Percentiles rank a stretch among this genome's conserved stretches.
phyloP scores from a whole-genome alignment of 2,888 invertebrate genomes.

The Exocentrus adspersus region DNA sequence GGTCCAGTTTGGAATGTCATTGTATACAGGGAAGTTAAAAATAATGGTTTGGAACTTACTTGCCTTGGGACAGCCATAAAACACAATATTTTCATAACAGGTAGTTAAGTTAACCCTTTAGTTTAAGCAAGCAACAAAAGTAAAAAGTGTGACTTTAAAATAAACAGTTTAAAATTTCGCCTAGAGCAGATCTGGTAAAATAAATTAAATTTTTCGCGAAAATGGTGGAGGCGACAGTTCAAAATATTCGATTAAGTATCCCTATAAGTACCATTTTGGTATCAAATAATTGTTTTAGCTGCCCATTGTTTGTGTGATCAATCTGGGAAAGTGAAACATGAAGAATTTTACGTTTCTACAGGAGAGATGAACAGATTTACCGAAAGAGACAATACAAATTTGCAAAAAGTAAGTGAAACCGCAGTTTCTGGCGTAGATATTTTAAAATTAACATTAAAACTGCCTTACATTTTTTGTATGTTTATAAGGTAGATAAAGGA shows the following conservation, averaged over 20 bases:
- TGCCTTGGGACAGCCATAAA: constrained; percentile 5
- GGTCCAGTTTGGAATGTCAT: neutral
- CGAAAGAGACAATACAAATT: neutral
- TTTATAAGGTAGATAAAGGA: neutral
- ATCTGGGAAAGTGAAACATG: neutral
- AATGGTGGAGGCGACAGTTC: no score
- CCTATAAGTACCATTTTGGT: no score
- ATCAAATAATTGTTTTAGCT: no score
- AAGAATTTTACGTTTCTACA: neutral
- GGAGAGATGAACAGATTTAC: neutral
- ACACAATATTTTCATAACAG: neutral
- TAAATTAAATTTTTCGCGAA: no score
- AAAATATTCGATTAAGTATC: no score
- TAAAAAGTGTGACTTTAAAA: no score
- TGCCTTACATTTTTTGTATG: neutral
- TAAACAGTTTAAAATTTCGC: no score
- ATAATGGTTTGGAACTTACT: neutral
- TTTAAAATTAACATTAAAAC: no score
- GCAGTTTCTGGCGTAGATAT: no score
- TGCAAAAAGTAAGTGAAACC: constrained; percentile 14
- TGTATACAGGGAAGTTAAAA: neutral
- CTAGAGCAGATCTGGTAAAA: no score
- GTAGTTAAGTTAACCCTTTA: neutral
- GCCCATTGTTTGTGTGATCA: constrained; percentile 3
- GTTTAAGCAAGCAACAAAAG: no score